A percentile compares a stretch with the other conserved stretches of the same genome.
phyloP scores from a whole-genome alignment of 37 sponge, comb jelly and placozoan genomes.

The Eunapius fragilis region DNA sequence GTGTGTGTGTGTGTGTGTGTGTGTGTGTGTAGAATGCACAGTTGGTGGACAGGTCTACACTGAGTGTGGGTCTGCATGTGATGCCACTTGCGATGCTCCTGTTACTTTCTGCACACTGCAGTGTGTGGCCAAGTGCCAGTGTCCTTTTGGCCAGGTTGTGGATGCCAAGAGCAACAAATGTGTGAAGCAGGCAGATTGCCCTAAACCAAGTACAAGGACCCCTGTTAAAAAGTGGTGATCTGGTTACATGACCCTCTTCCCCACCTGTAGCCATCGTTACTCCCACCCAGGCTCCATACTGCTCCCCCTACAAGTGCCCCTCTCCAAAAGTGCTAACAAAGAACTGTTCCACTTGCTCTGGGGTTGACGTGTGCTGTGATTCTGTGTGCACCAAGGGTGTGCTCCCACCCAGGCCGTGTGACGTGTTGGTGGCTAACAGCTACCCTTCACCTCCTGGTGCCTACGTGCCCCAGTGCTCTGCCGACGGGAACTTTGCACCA shows the following conservation, averaged over 20 bases:
- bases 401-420: background rate
- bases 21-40: background rate
- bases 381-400: background rate
- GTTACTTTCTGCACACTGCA: background rate
- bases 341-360: background rate
- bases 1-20: background rate
- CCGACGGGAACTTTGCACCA: slow-evolving; percentile 42
- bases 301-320: background rate
- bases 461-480: slow-evolving; percentile 48
- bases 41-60: slow-evolving; percentile 29
- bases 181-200: background rate
- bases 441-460: background rate
- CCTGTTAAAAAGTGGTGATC: too few species aligned
- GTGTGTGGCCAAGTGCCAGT: background rate
- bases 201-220: background rate
- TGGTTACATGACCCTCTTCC: too few species aligned
- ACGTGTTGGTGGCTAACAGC: background rate
- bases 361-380: background rate
- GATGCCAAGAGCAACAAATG: background rate
- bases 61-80: slow-evolving; percentile 36
- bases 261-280: too few species aligned
- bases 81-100: slow-evolving; percentile 22
- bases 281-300: too few species aligned
- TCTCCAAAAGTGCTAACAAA: background rate
- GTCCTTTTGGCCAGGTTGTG: background rate